phyloP scores from a whole-genome alignment of 2,113 vertebrate species.

The Nyctibius bracteatus region DNA sequence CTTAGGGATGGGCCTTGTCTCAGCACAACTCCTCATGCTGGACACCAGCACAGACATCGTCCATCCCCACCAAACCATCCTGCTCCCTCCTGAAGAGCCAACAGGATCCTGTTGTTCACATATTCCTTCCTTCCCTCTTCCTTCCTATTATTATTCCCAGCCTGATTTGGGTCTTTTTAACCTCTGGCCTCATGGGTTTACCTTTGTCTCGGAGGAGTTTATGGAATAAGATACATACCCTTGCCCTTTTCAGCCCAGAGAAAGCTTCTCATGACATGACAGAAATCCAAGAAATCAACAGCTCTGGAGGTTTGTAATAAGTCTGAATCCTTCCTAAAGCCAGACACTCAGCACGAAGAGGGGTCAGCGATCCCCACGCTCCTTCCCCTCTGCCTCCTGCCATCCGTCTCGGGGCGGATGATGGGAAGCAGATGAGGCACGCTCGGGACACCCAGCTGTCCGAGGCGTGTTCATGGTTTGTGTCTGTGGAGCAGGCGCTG shows the following conservation, averaged over 20 bases:
- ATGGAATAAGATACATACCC: not conserved
- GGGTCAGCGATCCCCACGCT: slow-evolving; percentile 51
- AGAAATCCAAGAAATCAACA: slow-evolving; percentile 56
- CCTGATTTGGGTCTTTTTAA: not conserved
- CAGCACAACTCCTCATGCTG: not conserved
- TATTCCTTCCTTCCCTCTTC: not conserved
- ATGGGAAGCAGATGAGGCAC: slow-evolving; percentile 49
- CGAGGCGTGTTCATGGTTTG: not conserved
- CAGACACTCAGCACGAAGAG: slow-evolving; percentile 55
- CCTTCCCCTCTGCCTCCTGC: slow-evolving; percentile 52
- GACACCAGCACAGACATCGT: not conserved
- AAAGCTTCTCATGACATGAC: slow-evolving; percentile 10
- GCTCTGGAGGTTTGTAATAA: slow-evolving; percentile 8
- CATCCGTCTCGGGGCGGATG: not conserved
- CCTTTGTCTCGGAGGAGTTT: not conserved
- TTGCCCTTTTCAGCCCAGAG: slow-evolving; percentile 31
- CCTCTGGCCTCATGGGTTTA: not conserved
- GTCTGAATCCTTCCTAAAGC: slow-evolving; percentile 50
- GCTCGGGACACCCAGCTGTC: not conserved
- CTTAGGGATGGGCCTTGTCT: not conserved
- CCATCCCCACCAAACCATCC: not conserved
- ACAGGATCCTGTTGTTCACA: not conserved
- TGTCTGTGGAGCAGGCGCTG: not conserved
- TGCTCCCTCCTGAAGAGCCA: not conserved
- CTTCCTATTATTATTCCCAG: not conserved